A percentile compares a stretch with the other conserved stretches of the same genome.
Evolutionary conservation across 2,113 vertebrate genomes (phyloP).

Genomic region (Aphelocoma coerulescens): DNA sequence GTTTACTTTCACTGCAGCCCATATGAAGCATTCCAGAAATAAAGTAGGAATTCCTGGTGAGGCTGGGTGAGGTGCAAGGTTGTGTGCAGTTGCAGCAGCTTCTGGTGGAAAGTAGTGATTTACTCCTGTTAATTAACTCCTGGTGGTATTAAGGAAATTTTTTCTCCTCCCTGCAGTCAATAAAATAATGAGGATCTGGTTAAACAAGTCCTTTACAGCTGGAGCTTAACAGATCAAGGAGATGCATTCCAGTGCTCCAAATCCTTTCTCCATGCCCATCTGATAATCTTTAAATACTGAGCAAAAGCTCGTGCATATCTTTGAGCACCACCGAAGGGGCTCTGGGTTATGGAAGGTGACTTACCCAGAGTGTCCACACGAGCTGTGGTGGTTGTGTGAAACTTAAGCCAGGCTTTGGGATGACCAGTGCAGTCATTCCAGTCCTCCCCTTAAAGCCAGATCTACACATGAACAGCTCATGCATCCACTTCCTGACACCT

Average conservation of each 20-base stretch:
- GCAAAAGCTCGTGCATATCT: background rate
- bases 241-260: background rate
- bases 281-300: background rate
- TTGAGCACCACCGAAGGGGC: background rate
- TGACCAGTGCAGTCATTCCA: background rate
- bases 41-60: background rate
- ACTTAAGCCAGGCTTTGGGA: background rate
- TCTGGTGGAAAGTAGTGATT: background rate
- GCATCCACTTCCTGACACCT: background rate
- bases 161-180: background rate
- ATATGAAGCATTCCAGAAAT: background rate
- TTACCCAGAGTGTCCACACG: background rate
- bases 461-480: fast-evolving
- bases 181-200: background rate
- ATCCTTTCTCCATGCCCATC: background rate
- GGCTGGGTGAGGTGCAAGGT: background rate
- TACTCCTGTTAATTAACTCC: background rate
- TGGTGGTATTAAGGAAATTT: background rate
- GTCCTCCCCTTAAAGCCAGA: background rate
- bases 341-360: background rate
- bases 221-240: background rate
- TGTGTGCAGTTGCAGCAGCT: background rate
- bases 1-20: background rate
- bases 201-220: background rate
- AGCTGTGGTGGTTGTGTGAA: background rate